Conservation (phyloP, 1,140 invertebrate genomes). For the Lasioglossum albipes region DNA sequence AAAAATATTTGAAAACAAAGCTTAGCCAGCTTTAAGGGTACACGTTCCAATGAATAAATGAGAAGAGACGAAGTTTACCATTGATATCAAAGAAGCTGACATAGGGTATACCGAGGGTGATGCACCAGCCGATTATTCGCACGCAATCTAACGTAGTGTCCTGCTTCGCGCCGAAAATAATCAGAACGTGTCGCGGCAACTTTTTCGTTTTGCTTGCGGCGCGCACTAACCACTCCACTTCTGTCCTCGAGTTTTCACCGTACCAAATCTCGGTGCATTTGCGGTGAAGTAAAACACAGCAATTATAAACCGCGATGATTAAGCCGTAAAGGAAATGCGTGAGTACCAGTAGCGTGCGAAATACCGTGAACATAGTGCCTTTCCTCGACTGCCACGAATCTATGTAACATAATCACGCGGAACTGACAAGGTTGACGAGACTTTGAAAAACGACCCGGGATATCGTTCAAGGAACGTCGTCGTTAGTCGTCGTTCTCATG, state of each 20-base stretch:
- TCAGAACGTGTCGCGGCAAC: conserved; percentile 79
- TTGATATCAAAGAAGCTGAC: conserved; percentile 86
- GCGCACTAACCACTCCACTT: conserved; percentile 24
- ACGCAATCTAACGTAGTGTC: conserved; percentile 80
- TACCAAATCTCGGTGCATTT: conserved; percentile 24
- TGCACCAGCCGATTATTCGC: conserved; percentile 84
- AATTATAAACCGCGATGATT: conserved; percentile 14
- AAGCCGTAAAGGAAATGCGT: conserved; percentile 35
- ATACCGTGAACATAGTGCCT: conserved; percentile 47
- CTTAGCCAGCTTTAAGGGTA: not conserved
- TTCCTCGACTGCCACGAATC: not conserved
- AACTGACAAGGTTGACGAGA: not conserved
- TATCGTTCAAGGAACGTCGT: conserved; percentile 11
- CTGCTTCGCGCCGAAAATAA: conserved; percentile 79
- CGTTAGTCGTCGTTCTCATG: not conserved
- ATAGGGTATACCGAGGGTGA: conserved; percentile 83
- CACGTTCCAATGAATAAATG: conserved; percentile 23
- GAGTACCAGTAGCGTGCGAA: conserved; percentile 37
- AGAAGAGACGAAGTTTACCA: conserved; percentile 79
- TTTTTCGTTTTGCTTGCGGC: conserved; percentile 56
- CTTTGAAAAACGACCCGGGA: conserved; percentile 1
- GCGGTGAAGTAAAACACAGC: conserved; percentile 2
- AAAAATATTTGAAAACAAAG: not conserved
- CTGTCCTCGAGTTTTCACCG: conserved; percentile 16
- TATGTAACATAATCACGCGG: conserved; percentile 53